phyloP scores from a whole-genome alignment of 2,113 vertebrate species.

The Laticauda laticaudata region DNA sequence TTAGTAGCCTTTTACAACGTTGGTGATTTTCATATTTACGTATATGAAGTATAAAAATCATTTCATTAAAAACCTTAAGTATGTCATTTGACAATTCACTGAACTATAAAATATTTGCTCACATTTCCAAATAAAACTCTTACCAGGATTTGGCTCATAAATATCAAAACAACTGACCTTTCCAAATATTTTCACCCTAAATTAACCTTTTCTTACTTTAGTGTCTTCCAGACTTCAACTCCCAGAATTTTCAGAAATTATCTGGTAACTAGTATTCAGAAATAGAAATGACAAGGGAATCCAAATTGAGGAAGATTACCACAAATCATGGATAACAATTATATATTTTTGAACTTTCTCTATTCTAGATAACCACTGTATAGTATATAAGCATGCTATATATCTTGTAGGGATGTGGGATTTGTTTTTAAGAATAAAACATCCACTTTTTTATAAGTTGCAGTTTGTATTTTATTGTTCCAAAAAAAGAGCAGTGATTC shows the following conservation, averaged over 20 bases:
- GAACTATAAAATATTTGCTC: not conserved
- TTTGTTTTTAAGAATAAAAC: not conserved
- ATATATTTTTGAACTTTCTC: not conserved
- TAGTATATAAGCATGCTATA: not conserved
- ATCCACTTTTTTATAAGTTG: not conserved
- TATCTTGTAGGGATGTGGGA: not conserved
- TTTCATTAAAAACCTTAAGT: not conserved
- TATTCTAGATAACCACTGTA: not conserved
- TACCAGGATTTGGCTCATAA: not conserved
- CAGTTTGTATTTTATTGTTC: not conserved
- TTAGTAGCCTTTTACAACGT: not conserved
- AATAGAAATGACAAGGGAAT: not conserved
- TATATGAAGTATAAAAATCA: not conserved
- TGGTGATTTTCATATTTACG: not conserved
- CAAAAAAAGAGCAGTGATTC: not conserved
- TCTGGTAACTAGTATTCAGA: not conserved
- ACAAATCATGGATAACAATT: not conserved
- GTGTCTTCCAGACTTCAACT: not conserved
- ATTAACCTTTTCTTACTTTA: not conserved
- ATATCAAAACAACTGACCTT: not conserved
- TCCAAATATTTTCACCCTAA: not conserved
- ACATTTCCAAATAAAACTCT: not conserved
- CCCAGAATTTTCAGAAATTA: not conserved
- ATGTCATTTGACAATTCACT: not conserved
- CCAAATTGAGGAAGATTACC: not conserved